phyloP scores from a whole-genome alignment of 2,113 vertebrate species.

The Polypterus senegalus region DNA sequence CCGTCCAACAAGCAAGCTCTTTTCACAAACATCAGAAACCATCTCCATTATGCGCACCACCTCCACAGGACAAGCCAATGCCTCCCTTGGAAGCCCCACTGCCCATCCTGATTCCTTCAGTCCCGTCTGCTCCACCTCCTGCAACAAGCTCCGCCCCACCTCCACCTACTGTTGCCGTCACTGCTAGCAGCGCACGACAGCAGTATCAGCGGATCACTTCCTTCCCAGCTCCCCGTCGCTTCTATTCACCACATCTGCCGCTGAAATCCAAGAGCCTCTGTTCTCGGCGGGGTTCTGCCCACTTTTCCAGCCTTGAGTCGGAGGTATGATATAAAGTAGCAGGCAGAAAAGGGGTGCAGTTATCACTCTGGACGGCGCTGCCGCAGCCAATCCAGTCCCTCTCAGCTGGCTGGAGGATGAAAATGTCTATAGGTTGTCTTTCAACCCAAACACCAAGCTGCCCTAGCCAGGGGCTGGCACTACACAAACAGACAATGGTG shows the following conservation, averaged over 20 bases:
- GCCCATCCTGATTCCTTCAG: too few species aligned
- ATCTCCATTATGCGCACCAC: too few species aligned
- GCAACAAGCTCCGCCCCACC: slow-evolving; percentile 10
- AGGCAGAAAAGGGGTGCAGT: not conserved
- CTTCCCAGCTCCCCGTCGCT: slow-evolving; percentile 49
- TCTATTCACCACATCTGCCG: slow-evolving; percentile 62
- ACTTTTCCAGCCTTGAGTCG: slow-evolving; percentile 86
- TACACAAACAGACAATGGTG: too few species aligned
- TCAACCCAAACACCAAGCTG: not conserved
- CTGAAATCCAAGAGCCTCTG: slow-evolving; percentile 74
- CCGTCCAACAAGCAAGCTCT: too few species aligned
- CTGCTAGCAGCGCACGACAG: slow-evolving; percentile 57
- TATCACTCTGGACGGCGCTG: too few species aligned
- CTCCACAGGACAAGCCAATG: too few species aligned
- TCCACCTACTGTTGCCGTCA: slow-evolving; percentile 42
- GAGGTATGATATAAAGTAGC: slow-evolving; percentile 67
- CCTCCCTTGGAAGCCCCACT: too few species aligned
- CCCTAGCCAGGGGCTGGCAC: too few species aligned
- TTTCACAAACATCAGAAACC: too few species aligned
- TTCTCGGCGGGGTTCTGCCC: slow-evolving; percentile 75
- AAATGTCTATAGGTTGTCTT: not conserved
- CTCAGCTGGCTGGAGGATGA: not conserved
- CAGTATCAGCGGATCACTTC: slow-evolving; percentile 65
- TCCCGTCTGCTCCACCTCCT: too few species aligned
- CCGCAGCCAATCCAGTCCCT: not conserved